Evolutionary conservation across 2,797 vertebrate species (phyloP), one percentile per base, ranked within the genome.

Genomic region (Gobio occitaniae): DNA sequence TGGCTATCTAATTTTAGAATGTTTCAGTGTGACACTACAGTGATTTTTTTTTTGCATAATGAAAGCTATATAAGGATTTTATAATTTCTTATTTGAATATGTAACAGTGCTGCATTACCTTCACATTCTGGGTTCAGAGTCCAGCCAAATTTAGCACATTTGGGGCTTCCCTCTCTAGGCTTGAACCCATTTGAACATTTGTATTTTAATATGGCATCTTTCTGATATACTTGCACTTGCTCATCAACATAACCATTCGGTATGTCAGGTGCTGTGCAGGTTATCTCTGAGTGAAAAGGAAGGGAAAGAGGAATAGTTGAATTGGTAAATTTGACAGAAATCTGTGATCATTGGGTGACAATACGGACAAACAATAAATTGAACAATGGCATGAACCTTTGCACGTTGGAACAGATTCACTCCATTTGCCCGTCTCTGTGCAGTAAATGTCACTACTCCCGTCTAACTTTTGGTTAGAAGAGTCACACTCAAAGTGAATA

Each of bases 351-450:
- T 80, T 19, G 65, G 36, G n/a, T 38, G 25, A 71, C 2, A 52
- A 83, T 29, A 21, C 3, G 8, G 6, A 56, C 13, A n/a, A 36
- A 15, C 32, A 36, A 44, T 36, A 12, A 29, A 61, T 1, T 2
- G 1, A 50, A 52, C 36, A 25, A 47, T 8, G 15, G 1, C 77
- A 78, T 44, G 15, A 90, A 96, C 95, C 92, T 84, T 59, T 13
- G 50, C 95, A 96, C 41, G 0, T 90, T 32, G 95, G 94, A 72
- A 6, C 0, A 0, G 0, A 0, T 0, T 0, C 38, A 13, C 63
- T 93, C 95, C 94, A 95, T 0, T 76, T 1, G 63, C 93, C 94
- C 0, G 32, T 66, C n/a, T 94, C 91, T 13, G 90, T 72, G 66
- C 95, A 95, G 7, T 87, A 50, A 12, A 95, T 90, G 77, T 92